Base-by-base conservation (phyloP, 1,140 invertebrate genomes). In the Monomorium pharaonis region DNA sequence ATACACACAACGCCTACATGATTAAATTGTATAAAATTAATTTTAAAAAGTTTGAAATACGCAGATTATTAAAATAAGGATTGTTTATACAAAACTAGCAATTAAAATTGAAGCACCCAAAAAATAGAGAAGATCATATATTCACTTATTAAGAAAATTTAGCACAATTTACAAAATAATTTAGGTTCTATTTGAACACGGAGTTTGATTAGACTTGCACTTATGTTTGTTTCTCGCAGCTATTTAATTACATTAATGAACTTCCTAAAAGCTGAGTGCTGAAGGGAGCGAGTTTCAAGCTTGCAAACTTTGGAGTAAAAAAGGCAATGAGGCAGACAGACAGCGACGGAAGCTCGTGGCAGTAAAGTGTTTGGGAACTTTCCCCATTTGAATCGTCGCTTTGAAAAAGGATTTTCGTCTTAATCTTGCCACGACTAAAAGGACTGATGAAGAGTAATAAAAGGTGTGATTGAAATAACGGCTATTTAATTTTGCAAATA, bases 171-270 rank as follows among this genome's bases (percentile, higher is more conserved):
- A 14, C 14, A 16, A 56, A 47, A 80, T 80, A 54, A 80, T 80
- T 80, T 18, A n/a, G 42, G 16, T 27, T 69, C 16, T 9, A 30
- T 54, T 37, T 30, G n/a, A 69, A 80, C n/a, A 30, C 30, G n/a
- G 21, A 69, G 44, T 67, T 67, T 14, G 16, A 80, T 80, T 33
- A 27, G 24, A 80, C 16, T 42, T 30, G 44, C 62, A 67, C 21
- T 80, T 49, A 54, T 27, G 62, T 54, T 54, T 16, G 47, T 80
- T 78, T 47, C 47, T 54, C 16, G 47, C 7, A 63, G 49, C 30
- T 80, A 10, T 3, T 80, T 69, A 69, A 80, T 80, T 69, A 42
- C 24, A 80, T 69, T 80, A 69, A 80, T 33, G 21, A 80, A 80
- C 21, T 80, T 80, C 5, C 47, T 10, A 18, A 18, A 44, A 16